Percentiles rank a stretch among this genome's conserved stretches.
These are phyloP conservation scores for Seira musarum DNA, from an alignment of 2,888 invertebrate species.

Conservation along the genomic window DNA sequence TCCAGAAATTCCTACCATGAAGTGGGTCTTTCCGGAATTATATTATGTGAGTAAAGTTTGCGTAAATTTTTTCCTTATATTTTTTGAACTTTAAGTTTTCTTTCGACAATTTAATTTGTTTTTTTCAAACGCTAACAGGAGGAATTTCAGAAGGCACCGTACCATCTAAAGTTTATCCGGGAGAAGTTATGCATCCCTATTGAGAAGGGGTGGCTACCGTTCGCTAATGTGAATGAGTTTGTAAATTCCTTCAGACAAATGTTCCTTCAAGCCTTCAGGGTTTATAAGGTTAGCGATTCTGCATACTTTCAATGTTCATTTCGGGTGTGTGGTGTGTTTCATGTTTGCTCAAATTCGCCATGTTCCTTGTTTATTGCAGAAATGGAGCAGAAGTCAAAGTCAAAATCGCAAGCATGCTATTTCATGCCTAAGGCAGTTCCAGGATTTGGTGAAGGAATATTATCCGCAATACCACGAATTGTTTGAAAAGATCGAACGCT, in stretches of 20 bases:
- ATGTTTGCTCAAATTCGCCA: too few relatives aligned
- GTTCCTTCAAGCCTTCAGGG: slow-evolving; percentile 56
- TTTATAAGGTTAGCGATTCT: slow-evolving; percentile 50
- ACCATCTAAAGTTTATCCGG: slow-evolving; percentile 51
- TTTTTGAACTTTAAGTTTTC: not conserved
- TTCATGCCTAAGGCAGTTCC: slow-evolving; percentile 22
- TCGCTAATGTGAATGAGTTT: slow-evolving; percentile 33
- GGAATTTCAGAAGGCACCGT: slow-evolving; percentile 39
- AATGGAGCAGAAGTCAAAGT: too few relatives aligned
- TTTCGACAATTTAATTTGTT: not conserved
- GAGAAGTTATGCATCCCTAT: slow-evolving; percentile 25
- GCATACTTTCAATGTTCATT: not conserved
- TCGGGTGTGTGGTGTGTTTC: not conserved
- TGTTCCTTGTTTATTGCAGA: too few relatives aligned
- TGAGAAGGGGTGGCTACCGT: slow-evolving; percentile 20
- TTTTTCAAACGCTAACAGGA: slow-evolving; percentile 4
- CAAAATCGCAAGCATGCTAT: not conserved
- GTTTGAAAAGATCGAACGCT: too few relatives aligned
- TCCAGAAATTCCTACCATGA: slow-evolving; percentile 49
- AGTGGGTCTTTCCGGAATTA: slow-evolving; percentile 46
- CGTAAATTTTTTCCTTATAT: not conserved
- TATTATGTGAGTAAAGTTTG: slow-evolving; percentile 45
- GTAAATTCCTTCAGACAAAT: slow-evolving; percentile 46
- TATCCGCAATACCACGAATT: slow-evolving; percentile 17
- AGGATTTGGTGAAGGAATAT: slow-evolving; percentile 9